Evolutionary conservation across 1,140 invertebrate species (phyloP), one percentile per base, ranked within the genome.

Genomic region (Platyscapa corneri): DNA sequence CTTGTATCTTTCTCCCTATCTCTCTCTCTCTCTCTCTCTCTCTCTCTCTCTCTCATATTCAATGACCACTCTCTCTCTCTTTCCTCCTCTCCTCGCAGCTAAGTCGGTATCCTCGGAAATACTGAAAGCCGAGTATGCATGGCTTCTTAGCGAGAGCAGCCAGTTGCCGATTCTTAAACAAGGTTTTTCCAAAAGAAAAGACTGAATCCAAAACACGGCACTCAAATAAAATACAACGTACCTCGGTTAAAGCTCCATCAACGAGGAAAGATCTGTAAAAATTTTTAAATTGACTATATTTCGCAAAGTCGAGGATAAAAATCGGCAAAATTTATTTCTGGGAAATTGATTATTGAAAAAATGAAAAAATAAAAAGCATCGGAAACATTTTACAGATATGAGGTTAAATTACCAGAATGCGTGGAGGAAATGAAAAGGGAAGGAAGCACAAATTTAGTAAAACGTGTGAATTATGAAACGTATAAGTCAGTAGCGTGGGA

Each of bases 91-190:
- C 30, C 60, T 65, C 14, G n/a, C 16, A 64, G 53, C 82, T 75
- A 76, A 83, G 80, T 82, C 46, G 65, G 46, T 14, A 82, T 72
- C 46, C 46, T 82, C 30, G 42, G 39, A 39, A 53, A 56, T 49
- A 32, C 46, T 72, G 65, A 82, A 75, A 75, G 81, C 46, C 70
- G 30, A 74, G 65, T 32, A 60, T 39, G 79, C 49, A 49, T 56
- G 74, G 56, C 60, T 76, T 46, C 37, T 76, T 77, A 56, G 42
- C 42, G 42, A 53, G 6, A 53, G 20, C 49, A 37, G 72, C 53
- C 74, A 49, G 56, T 76, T 77, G 74, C 64, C 60, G 60, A 83
- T 77, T 83, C 42, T 37, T 76, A 6, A 60, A 75, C 32, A 53
- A 75, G 70, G 16, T 10, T 49, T 49, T 49, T 30, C 65, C 27